A percentile compares a stretch with the other conserved stretches of the same genome.
Conservation (phyloP, 2,888 invertebrate genomes). For the Parnassius mnemosyne region DNA sequence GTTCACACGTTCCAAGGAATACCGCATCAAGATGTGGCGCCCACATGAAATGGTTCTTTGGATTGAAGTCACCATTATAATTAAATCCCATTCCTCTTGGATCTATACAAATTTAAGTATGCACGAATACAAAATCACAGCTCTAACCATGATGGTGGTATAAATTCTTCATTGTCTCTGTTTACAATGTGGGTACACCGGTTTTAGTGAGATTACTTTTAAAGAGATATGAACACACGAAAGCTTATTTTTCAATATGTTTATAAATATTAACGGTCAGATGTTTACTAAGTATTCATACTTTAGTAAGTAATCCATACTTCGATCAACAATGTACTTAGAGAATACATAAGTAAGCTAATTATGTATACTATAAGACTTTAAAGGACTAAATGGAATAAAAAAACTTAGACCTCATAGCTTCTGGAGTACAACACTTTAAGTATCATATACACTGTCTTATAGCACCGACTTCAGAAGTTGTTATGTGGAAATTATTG, state of each 20-base stretch:
- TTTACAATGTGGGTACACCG: conserved; percentile 64
- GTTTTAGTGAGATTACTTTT: conserved; percentile 43
- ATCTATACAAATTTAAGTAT: conserved; percentile 29
- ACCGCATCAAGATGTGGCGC: conserved; percentile 50
- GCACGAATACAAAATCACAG: conserved; percentile 35
- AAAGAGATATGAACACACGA: conserved; percentile 18
- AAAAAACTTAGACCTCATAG: too few relatives aligned
- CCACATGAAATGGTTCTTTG: conserved; percentile 47
- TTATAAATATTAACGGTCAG: conserved; percentile 11
- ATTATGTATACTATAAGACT: too few relatives aligned
- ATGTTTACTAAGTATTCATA: not conserved
- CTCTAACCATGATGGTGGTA: conserved; percentile 46
- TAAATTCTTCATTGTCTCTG: conserved; percentile 59
- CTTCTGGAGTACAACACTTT: too few relatives aligned
- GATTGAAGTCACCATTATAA: conserved; percentile 34
- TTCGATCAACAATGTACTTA: too few relatives aligned
- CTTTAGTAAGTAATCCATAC: too few relatives aligned
- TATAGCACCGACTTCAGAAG: too few relatives aligned
- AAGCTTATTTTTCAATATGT: conserved; percentile 18
- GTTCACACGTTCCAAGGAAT: conserved; percentile 52
- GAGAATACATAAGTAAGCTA: too few relatives aligned
- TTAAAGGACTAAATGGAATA: too few relatives aligned
- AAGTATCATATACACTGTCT: too few relatives aligned
- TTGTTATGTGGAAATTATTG: too few relatives aligned
- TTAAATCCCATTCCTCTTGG: conserved; percentile 31